Conservation (phyloP, 2,888 invertebrate genomes). For the Papilio protenor region DNA sequence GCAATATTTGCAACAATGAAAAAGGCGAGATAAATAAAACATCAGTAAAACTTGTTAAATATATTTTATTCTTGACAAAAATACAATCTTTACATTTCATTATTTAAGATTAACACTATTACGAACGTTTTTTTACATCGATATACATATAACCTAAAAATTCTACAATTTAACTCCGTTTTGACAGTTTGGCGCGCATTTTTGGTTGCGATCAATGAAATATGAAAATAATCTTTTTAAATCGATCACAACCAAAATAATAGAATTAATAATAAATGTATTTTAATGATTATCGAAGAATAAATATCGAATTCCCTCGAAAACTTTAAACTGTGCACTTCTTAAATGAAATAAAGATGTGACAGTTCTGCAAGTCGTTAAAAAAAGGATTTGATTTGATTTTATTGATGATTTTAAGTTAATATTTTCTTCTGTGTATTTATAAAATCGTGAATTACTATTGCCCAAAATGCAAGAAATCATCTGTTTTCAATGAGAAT, state of each 20-base stretch:
- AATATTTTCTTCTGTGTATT: background rate
- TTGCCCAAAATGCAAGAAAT: no score
- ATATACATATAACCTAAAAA: conserved; percentile 59
- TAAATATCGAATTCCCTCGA: conserved; percentile 42
- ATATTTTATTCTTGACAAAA: conserved; percentile 59
- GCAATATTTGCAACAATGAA: background rate
- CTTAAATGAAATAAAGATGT: conserved; percentile 72
- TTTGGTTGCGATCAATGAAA: conserved; percentile 78
- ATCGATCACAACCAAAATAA: conserved; percentile 81
- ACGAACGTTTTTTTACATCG: conserved; percentile 56
- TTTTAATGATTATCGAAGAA: background rate
- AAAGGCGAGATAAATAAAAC: background rate
- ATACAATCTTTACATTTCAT: conserved; percentile 46
- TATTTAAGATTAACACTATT: conserved; percentile 19
- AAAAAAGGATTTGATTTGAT: background rate
- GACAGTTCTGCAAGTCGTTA: conserved; percentile 57
- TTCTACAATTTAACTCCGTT: conserved; percentile 43
- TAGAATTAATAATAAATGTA: conserved; percentile 41
- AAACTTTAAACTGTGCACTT: conserved; percentile 56
- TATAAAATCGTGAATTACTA: no score
- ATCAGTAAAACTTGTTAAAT: conserved; percentile 51
- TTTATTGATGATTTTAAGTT: background rate
- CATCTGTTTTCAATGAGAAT: no score
- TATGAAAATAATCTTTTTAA: conserved; percentile 51
- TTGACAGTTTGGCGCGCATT: conserved; percentile 47